Evolutionary conservation across 2,113 vertebrate genomes (phyloP).

Genomic region (Sylvicapra grimmia): DNA sequence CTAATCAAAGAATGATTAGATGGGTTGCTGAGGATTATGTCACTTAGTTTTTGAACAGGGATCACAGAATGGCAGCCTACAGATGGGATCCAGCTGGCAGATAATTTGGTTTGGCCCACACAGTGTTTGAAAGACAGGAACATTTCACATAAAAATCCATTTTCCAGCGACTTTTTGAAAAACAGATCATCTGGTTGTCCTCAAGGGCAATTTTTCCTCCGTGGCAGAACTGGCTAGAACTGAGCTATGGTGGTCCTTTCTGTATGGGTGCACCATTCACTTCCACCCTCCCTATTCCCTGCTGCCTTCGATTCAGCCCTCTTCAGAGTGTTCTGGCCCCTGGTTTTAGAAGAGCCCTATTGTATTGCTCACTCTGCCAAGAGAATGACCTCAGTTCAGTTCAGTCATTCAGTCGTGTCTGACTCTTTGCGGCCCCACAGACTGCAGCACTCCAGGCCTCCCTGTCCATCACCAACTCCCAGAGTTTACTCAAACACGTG

Average conservation of each 20-base stretch:
- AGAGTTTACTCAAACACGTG: neutral
- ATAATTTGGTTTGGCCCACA: conserved; percentile 44
- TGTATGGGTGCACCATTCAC: neutral
- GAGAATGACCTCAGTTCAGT: neutral
- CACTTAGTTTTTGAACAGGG: conserved; percentile 4
- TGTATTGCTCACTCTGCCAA: neutral
- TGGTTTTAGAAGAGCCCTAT: neutral
- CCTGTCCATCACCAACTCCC: neutral
- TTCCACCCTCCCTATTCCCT: too few relatives aligned
- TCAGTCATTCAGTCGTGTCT: neutral
- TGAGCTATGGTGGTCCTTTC: neutral
- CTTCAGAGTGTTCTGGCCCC: neutral
- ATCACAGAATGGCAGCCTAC: conserved; percentile 21
- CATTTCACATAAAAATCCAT: conserved; percentile 42
- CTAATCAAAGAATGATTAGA: neutral
- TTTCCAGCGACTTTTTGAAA: neutral
- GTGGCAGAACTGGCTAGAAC: neutral
- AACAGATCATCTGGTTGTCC: neutral
- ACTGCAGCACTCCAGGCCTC: neutral
- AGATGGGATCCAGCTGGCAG: conserved; percentile 48
- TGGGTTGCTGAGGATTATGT: neutral
- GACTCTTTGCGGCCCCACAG: neutral
- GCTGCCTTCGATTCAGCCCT: neutral
- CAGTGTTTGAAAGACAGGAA: conserved; percentile 52
- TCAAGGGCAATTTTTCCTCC: neutral